Conservation (phyloP, 2,888 invertebrate genomes). For the Ochropleura leucogaster region DNA sequence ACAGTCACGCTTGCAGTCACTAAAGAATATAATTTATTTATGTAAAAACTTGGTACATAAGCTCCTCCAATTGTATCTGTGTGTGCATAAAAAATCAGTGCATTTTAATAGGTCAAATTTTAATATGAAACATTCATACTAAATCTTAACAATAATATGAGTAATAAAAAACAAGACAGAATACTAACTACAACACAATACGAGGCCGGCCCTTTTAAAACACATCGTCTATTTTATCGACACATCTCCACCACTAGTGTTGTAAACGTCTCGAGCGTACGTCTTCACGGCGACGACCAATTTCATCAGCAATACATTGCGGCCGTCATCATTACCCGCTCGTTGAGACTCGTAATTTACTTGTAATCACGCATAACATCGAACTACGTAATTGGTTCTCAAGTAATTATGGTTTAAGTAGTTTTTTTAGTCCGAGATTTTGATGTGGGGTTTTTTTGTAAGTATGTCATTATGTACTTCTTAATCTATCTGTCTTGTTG, state of each 20-base stretch:
- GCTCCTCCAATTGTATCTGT: no score
- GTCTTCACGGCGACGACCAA: slow-evolving; percentile 71
- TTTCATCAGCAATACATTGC: slow-evolving; percentile 70
- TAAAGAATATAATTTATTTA: no score
- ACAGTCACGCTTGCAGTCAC: no score
- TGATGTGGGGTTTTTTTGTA: slow-evolving; percentile 22
- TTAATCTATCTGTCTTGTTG: neutral
- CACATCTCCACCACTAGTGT: slow-evolving; percentile 70
- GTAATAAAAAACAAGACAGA: no score
- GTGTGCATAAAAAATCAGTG: no score
- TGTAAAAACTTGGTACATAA: no score
- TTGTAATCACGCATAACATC: slow-evolving; percentile 54
- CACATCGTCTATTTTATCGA: slow-evolving; percentile 55
- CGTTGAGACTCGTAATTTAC: slow-evolving; percentile 52
- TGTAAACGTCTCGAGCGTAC: slow-evolving; percentile 69
- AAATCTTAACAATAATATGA: no score
- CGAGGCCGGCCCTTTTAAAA: neutral
- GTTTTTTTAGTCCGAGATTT: slow-evolving; percentile 48
- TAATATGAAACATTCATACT: no score
- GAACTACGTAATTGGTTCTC: slow-evolving; percentile 53
- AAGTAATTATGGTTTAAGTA: slow-evolving; percentile 54
- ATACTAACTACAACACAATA: no score
- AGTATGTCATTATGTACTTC: neutral
- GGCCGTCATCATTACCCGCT: slow-evolving; percentile 59
- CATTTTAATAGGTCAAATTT: no score